Conservation (phyloP, 2,888 invertebrate genomes). For the Drosophila flavopinicola region DNA sequence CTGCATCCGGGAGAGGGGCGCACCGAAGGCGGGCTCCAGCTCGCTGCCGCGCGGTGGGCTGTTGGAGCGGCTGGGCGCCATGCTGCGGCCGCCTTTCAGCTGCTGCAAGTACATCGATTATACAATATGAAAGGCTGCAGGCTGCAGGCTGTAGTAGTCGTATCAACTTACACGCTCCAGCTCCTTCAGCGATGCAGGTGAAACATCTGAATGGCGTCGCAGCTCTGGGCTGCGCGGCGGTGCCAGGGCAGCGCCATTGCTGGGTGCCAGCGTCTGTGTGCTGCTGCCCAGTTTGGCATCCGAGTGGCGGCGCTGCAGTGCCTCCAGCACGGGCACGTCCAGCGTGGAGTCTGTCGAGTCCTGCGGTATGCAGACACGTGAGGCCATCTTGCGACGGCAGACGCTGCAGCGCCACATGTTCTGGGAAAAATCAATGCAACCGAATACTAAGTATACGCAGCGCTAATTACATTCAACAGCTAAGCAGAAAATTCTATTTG, state of each 20-base stretch:
- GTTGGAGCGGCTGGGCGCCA: conserved; percentile 87
- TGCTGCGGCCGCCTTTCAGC: conserved; percentile 89
- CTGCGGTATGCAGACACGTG: conserved; percentile 90
- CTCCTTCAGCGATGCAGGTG: conserved; percentile 93
- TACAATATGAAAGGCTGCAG: not conserved
- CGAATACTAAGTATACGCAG: conserved; percentile 35
- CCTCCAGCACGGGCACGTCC: conserved; percentile 92
- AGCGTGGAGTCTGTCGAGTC: conserved; percentile 93
- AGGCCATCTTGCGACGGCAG: conserved; percentile 92
- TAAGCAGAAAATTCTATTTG: conserved; percentile 51
- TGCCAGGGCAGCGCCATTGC: conserved; percentile 88
- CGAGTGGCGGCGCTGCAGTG: conserved; percentile 92
- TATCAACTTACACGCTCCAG: conserved; percentile 90
- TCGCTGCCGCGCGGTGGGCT: conserved; percentile 86
- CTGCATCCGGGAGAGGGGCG: conserved; percentile 83
- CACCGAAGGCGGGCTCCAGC: conserved; percentile 78
- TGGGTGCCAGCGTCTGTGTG: conserved; percentile 84
- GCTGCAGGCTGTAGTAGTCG: not conserved
- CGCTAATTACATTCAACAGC: conserved; percentile 55
- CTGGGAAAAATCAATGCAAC: conserved; percentile 82
- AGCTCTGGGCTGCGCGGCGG: conserved; percentile 93
- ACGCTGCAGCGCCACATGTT: conserved; percentile 95
- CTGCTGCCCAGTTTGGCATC: conserved; percentile 89
- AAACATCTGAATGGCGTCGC: conserved; percentile 93
- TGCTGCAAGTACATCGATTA: conserved; percentile 78